Base-by-base conservation (phyloP, 1,140 invertebrate species). In the Psilanteris sp. region DNA sequence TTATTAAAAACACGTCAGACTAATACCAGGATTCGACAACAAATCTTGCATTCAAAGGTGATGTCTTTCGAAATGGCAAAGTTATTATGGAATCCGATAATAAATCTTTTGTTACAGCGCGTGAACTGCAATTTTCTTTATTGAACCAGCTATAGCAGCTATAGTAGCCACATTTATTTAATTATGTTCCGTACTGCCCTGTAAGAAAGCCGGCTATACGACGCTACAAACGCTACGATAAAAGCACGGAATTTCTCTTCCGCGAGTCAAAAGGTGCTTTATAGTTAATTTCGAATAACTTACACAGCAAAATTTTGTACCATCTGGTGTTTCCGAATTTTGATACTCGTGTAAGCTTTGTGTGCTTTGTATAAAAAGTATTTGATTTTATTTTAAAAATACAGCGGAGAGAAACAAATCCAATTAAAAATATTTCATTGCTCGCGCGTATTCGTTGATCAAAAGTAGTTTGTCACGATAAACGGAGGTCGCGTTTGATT, bases 111-210 rank as follows among this genome's bases (percentile, higher is more conserved):
- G 52, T 61, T 54, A n/a, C 29, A 24, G 15, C 48, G 26, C 16
- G 20, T 5, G 41, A 41, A 18, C 57, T 41, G 29, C 31, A 52
- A 64, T 73, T 73, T 73, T 73, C 61, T 50, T 59, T 59, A 74
- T 66, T 74, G 57, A 61, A 74, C 44, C 22, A 36, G 26, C 61
- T 37, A 16, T 31, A 39, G n/a, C n/a, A n/a, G 22, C 31, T 32
- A 15, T 4, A 29, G 50, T 57, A 67, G 71, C 62, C 44, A 37
- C 43, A 44, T 67, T 62, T 68, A 75, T 75, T 75, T 75, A 75
- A 62, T 75, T 75, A 75, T 57, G 62, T 57, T 46, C 44, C 43
- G 11, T 15, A 2, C 15, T 15, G 8, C 11, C 11, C 27, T 11
- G 37, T 59, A 76, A 76, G 72, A 70, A 70, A 68, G 37, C 72